phyloP scores from a whole-genome alignment of 2,797 vertebrate genomes.

The Molossus molossus region DNA sequence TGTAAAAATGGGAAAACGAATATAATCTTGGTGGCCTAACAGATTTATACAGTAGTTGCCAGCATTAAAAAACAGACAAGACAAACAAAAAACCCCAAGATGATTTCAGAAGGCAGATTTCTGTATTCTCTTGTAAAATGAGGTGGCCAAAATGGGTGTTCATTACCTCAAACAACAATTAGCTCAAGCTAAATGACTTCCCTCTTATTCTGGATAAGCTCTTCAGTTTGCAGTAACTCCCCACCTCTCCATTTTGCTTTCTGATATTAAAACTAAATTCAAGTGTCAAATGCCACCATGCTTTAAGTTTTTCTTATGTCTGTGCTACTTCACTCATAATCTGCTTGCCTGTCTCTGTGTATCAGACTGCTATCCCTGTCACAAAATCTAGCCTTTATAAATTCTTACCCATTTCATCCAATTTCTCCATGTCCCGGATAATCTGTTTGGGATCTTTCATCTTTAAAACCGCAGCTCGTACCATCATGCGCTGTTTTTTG shows the following conservation, averaged over 20 bases:
- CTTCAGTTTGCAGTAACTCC: background rate
- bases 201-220: background rate
- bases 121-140: background rate
- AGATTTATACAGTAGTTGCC: background rate
- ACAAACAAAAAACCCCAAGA: background rate
- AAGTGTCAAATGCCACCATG: background rate
- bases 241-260: background rate
- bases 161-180: background rate
- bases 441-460: constrained; percentile 99
- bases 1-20: background rate
- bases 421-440: constrained; percentile 98
- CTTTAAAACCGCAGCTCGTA: constrained; percentile 97
- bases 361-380: background rate
- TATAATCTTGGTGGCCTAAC: background rate
- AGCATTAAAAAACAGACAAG: constrained; percentile 16
- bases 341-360: background rate
- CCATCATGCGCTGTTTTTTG: constrained; percentile 99
- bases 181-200: background rate
- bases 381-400: background rate
- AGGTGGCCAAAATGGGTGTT: background rate
- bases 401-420: constrained; percentile 97
- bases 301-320: background rate
- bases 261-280: background rate
- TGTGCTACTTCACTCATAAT: background rate
- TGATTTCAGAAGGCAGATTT: constrained; percentile 57